Conservation (phyloP, 2,113 vertebrate genomes). For the Hyla sarda region DNA sequence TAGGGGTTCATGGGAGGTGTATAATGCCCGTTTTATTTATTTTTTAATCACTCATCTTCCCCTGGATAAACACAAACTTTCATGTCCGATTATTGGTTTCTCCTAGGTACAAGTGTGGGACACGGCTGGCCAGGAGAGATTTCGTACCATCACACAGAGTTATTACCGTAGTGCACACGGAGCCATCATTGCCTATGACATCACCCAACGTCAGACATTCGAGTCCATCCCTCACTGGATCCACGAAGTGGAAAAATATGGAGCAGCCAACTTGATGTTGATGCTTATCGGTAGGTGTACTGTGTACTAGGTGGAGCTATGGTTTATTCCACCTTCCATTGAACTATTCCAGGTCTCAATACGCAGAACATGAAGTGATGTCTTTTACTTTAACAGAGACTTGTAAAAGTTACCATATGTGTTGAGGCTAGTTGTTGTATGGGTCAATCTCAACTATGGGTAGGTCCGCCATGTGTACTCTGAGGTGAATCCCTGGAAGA, state of each 20-base stretch:
- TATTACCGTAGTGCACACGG: slow-evolving; percentile 96
- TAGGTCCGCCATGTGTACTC: not conserved
- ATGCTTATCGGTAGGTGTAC: slow-evolving; percentile 87
- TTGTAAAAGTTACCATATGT: too few relatives aligned
- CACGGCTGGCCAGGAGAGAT: slow-evolving; percentile 95
- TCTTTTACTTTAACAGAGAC: too few relatives aligned
- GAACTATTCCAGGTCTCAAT: too few relatives aligned
- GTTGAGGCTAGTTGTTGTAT: too few relatives aligned
- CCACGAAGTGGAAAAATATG: slow-evolving; percentile 88
- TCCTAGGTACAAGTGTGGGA: slow-evolving; percentile 97
- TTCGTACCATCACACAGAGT: slow-evolving; percentile 98
- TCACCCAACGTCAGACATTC: slow-evolving; percentile 87
- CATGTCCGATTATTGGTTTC: not conserved
- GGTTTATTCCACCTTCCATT: too few relatives aligned
- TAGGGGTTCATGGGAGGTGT: too few relatives aligned
- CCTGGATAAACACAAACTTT: too few relatives aligned
- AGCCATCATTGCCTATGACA: slow-evolving; percentile 94
- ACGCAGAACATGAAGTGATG: too few relatives aligned
- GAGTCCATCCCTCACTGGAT: slow-evolving; percentile 91
- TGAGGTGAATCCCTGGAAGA: not conserved
- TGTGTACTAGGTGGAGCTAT: not conserved
- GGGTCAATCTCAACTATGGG: not conserved
- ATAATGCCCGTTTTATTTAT: too few relatives aligned
- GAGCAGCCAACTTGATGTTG: slow-evolving; percentile 85
- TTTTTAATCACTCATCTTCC: too few relatives aligned